phyloP scores from a whole-genome alignment of 2,797 vertebrate species.

The Poeciliopsis paucimaculata region DNA sequence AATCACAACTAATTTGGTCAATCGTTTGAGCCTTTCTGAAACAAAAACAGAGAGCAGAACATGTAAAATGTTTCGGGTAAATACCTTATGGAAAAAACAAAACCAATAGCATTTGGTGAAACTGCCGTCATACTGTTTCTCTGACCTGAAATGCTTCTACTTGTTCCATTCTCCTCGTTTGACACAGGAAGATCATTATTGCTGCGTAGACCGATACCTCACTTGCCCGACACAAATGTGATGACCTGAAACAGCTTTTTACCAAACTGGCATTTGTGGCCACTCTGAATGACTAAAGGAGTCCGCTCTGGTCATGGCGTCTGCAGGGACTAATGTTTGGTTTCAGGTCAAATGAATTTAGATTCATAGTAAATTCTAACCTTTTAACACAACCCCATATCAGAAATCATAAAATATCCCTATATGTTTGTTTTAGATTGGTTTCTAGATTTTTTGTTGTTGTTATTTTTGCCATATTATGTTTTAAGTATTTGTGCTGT shows the following conservation, averaged over 20 bases:
- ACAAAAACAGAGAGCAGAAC: neutral
- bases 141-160: neutral
- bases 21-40: neutral
- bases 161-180: slow-evolving; percentile 1
- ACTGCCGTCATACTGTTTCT: neutral
- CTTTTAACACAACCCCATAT: neutral
- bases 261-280: neutral
- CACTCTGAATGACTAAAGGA: neutral
- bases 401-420: neutral
- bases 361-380: neutral
- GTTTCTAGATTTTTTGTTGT: too few species aligned
- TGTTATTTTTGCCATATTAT: neutral
- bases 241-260: neutral
- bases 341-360: neutral
- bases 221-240: neutral
- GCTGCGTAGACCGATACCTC: neutral
- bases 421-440: neutral
- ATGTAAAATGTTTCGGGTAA: neutral
- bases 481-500: neutral
- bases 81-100: neutral
- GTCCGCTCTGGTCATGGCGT: neutral
- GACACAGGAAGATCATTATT: neutral
- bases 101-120: neutral
- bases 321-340: neutral
- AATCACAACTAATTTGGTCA: too few species aligned